Evolutionary conservation across 2,797 vertebrate genomes (phyloP), one percentile per base, ranked within the genome.

Genomic region (Gymnothorax javanicus): DNA sequence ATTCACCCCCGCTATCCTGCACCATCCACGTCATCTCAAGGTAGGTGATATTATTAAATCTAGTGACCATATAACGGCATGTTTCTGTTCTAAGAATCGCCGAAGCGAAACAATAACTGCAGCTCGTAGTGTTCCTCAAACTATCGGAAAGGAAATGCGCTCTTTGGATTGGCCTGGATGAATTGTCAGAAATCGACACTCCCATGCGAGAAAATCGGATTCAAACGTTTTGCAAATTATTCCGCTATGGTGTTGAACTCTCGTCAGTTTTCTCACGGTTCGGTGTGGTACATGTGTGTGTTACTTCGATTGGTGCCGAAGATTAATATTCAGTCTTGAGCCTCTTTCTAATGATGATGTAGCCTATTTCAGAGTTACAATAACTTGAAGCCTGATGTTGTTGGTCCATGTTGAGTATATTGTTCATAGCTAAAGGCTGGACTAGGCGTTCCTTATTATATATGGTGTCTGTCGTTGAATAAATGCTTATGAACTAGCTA

Each of bases 91-190:
- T 56, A 52, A 54, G 6, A 54, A 79, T 20, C 27, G 11, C 56
- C 25, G 60, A 75, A 75, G 57, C 69, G 84, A 75, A 85, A 79
- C 73, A 17, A 79, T 54, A 54, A 23, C 56, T 8, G 67, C 25
- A 7, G 15, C 17, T 23, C 4, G 3, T 52, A 23, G 17, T 54
- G 75, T 79, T 79, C 75, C 52, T 79, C 43, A 79, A 79, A 7
- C 75, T 23, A 8, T 20, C 50, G 56, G 17, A 79, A 79, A 79
- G 75, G 75, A 79, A 79, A 79, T 79, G 75, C 75, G 23, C 8
- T 79, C 75, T 79, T 79, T 56, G 75, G 75, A 79, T 17, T 79
- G 75, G 75, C 75, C 75, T 79, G 75, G 75, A 79, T 79, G 2
- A 50, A 17, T 77, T 20, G 43, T 50, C 73, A 77, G 15, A 52